phyloP scores from a whole-genome alignment of 1,140 invertebrate genomes.

The Eulimnadia texana region DNA sequence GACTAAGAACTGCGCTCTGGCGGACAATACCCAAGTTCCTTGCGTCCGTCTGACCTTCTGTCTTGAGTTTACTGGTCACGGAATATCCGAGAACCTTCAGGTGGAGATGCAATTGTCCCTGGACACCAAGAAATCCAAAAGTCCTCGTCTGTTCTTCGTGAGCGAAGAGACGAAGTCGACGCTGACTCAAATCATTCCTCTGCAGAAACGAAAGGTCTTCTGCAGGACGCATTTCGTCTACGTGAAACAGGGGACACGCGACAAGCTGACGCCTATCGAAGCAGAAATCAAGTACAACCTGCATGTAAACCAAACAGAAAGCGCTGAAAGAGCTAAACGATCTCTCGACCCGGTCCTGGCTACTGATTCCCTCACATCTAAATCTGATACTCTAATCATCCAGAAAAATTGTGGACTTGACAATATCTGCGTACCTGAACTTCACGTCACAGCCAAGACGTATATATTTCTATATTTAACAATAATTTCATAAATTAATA shows the following conservation, averaged over 20 bases:
- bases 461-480: constrained; percentile 32
- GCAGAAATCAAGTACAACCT: constrained; percentile 74
- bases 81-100: constrained; percentile 46
- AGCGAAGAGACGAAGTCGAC: constrained; percentile 41
- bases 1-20: constrained; percentile 49
- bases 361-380: constrained; percentile 42
- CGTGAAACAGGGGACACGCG: constrained; percentile 49
- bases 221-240: constrained; percentile 45
- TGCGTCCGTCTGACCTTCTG: constrained; percentile 67
- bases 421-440: constrained; percentile 79
- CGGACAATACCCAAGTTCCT: constrained; percentile 45
- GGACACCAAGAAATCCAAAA: constrained; percentile 54
- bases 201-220: constrained; percentile 36
- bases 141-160: constrained; percentile 58
- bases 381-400: constrained; percentile 60
- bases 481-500: background rate
- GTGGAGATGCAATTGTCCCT: constrained; percentile 53
- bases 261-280: constrained; percentile 83
- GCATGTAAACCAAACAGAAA: constrained; percentile 23
- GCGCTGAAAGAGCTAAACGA: constrained; percentile 25
- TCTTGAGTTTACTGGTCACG: constrained; percentile 63
- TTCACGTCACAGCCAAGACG: constrained; percentile 49
- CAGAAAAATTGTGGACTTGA: constrained; percentile 86
- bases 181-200: constrained; percentile 40
- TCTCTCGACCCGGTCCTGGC: constrained; percentile 42